These are phyloP conservation scores for Drosophila pseudotalamancana DNA, from an alignment of 2,888 invertebrate species.

Conservation along the genomic window DNA sequence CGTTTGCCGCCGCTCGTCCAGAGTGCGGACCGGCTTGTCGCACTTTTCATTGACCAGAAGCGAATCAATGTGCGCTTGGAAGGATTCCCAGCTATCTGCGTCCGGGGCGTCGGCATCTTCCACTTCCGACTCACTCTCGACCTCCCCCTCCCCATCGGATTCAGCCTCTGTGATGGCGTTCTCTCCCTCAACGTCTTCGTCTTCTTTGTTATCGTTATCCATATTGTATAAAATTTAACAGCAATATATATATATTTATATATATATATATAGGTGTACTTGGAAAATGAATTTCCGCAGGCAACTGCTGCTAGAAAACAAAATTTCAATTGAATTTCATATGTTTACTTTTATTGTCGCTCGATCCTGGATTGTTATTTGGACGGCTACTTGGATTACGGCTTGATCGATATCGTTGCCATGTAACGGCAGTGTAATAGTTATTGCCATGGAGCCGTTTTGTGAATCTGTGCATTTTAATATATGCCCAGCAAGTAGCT, in stretches of 20 bases:
- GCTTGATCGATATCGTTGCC: constrained; percentile 35
- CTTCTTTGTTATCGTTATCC: constrained; percentile 50
- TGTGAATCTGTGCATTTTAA: background rate
- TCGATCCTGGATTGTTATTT: background rate
- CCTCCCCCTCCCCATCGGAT: constrained; percentile 14
- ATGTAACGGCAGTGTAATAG: background rate
- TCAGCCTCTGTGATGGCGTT: constrained; percentile 4
- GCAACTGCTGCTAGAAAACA: background rate
- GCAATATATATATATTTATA: background rate
- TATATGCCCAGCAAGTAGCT: background rate
- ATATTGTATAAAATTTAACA: constrained; percentile 17
- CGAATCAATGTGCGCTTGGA: constrained; percentile 52
- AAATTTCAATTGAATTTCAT: constrained; percentile 5
- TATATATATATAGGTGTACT: background rate
- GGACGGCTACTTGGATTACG: background rate
- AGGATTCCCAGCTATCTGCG: constrained; percentile 57
- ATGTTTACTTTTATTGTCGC: constrained; percentile 1
- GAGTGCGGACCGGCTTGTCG: constrained; percentile 22
- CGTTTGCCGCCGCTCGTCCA: constrained; percentile 51
- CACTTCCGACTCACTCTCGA: constrained; percentile 28
- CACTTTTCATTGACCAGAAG: constrained; percentile 53
- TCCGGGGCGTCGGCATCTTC: constrained; percentile 1
- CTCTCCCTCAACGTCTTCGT: constrained; percentile 53
- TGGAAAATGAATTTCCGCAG: background rate
- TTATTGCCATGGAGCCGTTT: background rate